These are phyloP conservation scores for Lasioglossum lativentre DNA, from an alignment of 2,888 invertebrate species.

Conservation along the genomic window DNA sequence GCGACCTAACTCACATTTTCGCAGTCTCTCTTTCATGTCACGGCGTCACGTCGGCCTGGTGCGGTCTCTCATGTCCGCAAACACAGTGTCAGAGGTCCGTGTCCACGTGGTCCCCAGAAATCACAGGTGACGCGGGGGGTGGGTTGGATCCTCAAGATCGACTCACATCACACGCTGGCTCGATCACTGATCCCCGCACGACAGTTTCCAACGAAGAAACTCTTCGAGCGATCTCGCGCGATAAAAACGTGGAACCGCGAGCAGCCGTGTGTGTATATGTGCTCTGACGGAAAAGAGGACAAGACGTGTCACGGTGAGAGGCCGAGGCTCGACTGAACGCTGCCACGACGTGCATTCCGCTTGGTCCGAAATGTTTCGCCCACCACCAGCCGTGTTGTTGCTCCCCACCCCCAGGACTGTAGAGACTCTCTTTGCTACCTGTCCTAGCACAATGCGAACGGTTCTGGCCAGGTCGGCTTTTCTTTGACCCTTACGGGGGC, in stretches of 20 bases:
- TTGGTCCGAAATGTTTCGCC: slow-evolving; percentile 78
- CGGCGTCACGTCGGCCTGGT: slow-evolving; percentile 59
- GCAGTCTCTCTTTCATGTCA: slow-evolving; percentile 80
- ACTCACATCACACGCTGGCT: slow-evolving; percentile 27
- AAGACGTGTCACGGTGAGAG: slow-evolving; percentile 76
- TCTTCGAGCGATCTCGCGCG: background rate
- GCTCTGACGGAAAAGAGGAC: background rate
- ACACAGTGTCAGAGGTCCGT: background rate
- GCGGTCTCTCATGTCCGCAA: slow-evolving; percentile 50
- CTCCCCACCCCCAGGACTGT: slow-evolving; percentile 54
- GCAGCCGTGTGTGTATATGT: background rate
- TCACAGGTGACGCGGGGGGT: background rate
- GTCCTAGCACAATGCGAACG: slow-evolving; percentile 18
- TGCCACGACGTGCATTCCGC: slow-evolving; percentile 74
- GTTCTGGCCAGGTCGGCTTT: slow-evolving; percentile 18
- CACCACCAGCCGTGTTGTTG: slow-evolving; percentile 70
- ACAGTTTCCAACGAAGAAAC: background rate
- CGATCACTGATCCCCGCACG: background rate
- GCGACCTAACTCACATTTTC: slow-evolving; percentile 77
- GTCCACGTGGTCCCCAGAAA: background rate
- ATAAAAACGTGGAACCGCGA: background rate
- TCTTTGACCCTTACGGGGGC: slow-evolving; percentile 12
- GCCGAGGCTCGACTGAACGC: slow-evolving; percentile 81
- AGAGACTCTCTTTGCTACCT: slow-evolving; percentile 19
- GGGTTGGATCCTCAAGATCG: background rate